Base-by-base conservation (phyloP, 2,113 vertebrate genomes). In the Noturus placidus region DNA sequence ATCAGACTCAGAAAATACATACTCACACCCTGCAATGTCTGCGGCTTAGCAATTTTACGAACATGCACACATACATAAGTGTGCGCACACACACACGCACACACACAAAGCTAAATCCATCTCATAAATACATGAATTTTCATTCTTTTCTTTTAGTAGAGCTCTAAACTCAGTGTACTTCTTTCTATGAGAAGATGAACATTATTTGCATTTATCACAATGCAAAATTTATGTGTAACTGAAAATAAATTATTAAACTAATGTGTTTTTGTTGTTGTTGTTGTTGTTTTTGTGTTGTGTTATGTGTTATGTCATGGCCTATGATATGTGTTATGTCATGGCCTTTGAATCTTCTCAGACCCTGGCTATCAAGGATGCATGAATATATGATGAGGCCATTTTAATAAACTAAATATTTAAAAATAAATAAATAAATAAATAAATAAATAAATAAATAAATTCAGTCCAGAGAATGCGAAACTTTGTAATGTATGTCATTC, bases 1-100 rank as follows among this genome's bases (percentile, higher is more conserved):
- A 90, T 96, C 93, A 95, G 94, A 96, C 93, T 91, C 93, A 89
- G 92, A 96, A 95, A 97, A 97, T 97, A 96, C 95, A 94, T 95
- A 97, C 95, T 95, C 93, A 95, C 94, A 92, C 92, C 92, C 89
- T 92, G 74, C 63, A 93, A 93, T 92, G 94, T 94, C 93, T 95
- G 91, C 91, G 94, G 91, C 91, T 88, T 84, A 63, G 87, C 88
- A 83, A 57, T 89, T 89, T 88, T 94, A 77, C 93, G 91, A 90
- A 92, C 84, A 91, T 89, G 84, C 90, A 84, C 56, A 82, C 33
- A 90, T 92, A 94, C 92, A 93, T 92, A 92, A 88, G 93, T 92
- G 93, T 56, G 15, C 1, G 6, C 56, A 27, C 30, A 30, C 76
- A 78, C 46, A 52, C 76, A 92, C 85, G 90, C 88, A 85, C 90